A percentile compares a stretch with the other conserved stretches of the same genome.
These are phyloP conservation scores for Platysternon megacephalum DNA, from an alignment of 2,113 vertebrate species.

Conservation along the genomic window DNA sequence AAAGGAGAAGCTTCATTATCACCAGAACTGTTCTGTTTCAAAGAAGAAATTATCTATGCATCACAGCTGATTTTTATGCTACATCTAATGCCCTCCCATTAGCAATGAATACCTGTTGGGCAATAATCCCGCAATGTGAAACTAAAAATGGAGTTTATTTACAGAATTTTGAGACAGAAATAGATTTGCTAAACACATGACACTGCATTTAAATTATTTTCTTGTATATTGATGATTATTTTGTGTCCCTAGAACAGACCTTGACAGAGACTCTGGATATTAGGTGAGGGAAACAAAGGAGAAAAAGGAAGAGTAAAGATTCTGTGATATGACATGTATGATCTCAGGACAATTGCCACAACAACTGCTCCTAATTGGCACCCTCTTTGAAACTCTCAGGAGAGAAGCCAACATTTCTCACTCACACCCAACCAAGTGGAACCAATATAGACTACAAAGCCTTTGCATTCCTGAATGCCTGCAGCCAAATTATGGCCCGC, in stretches of 20 bases:
- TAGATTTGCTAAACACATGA: neutral
- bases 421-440: accelerated
- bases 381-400: neutral
- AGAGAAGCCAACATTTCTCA: neutral
- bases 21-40: conserved; percentile 21
- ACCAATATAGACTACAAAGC: accelerated
- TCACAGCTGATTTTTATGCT: conserved; percentile 35
- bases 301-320: neutral
- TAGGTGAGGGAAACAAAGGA: neutral
- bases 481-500: neutral
- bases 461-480: neutral
- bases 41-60: conserved; percentile 1
- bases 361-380: neutral
- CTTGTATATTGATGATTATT: neutral
- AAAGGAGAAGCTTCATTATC: conserved; percentile 21
- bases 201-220: neutral
- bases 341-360: neutral
- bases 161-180: conserved; percentile 23
- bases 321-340: neutral
- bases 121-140: neutral
- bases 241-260: neutral
- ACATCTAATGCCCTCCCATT: conserved; percentile 9
- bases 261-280: neutral
- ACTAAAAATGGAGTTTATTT: conserved; percentile 8
- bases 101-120: conserved; percentile 17